phyloP scores from a whole-genome alignment of 1,140 invertebrate genomes.

The Hormaphis cornu region DNA sequence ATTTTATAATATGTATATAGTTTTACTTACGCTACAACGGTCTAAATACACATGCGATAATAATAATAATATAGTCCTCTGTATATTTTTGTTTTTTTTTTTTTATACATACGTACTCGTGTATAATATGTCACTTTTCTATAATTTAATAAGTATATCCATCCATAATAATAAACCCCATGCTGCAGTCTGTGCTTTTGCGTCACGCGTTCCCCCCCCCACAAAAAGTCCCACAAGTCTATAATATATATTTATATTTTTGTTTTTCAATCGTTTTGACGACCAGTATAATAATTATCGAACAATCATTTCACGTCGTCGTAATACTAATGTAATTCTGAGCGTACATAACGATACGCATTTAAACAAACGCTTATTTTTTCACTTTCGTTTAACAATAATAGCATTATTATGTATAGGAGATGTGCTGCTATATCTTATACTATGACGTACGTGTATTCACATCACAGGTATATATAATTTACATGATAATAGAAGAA shows the following conservation, averaged over 20 bases:
- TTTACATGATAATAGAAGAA: conserved; percentile 5
- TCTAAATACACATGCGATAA: conserved; percentile 27
- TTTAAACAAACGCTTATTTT: conserved; percentile 22
- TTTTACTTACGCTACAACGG: too few relatives aligned
- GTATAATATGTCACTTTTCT: too few relatives aligned
- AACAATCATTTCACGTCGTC: background rate
- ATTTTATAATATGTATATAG: too few relatives aligned
- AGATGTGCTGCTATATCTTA: conserved; percentile 28
- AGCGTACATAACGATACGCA: background rate
- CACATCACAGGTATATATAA: background rate
- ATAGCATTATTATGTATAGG: background rate
- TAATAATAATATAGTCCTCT: conserved; percentile 29
- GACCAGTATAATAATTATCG: background rate
- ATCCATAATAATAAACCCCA: too few relatives aligned
- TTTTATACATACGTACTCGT: too few relatives aligned
- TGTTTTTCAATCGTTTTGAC: background rate
- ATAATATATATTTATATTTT: background rate
- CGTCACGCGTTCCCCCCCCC: conserved; percentile 27
- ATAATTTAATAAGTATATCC: too few relatives aligned
- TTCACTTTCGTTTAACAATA: conserved; percentile 3
- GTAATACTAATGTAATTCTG: background rate
- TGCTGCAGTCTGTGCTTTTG: conserved; percentile 39
- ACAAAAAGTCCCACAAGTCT: conserved; percentile 37
- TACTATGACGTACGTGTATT: conserved; percentile 25
- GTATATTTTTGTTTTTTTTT: conserved; percentile 29